Evolutionary conservation across 2,113 vertebrate genomes (phyloP).

Genomic region (Megaceryle maxima): DNA sequence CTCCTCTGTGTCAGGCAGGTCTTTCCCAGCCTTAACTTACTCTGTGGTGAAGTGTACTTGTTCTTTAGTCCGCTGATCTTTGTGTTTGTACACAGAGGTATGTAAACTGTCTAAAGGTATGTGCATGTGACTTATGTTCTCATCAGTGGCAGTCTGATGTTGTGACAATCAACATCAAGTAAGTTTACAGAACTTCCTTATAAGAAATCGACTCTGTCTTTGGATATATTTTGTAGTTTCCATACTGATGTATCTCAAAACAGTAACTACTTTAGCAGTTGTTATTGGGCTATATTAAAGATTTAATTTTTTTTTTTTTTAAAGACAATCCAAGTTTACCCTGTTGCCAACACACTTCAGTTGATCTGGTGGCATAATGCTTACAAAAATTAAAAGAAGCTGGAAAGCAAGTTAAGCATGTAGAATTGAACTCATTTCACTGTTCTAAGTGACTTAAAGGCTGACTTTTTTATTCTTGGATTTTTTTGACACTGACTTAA

Average conservation of each 20-base stretch:
- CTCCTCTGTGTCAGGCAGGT: neutral
- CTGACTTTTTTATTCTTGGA: neutral
- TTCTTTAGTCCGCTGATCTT: neutral
- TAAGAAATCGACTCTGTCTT: neutral
- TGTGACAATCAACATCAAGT: neutral
- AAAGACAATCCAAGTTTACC: neutral
- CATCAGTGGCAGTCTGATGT: neutral
- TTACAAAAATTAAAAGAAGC: neutral
- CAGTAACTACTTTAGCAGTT: neutral
- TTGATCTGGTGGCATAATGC: neutral
- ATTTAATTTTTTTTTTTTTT: neutral
- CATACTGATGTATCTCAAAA: neutral
- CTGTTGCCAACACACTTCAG: neutral
- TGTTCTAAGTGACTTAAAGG: neutral
- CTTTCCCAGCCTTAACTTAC: neutral
- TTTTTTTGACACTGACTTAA: neutral
- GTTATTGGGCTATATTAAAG: neutral
- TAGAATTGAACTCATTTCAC: neutral
- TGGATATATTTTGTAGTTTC: neutral
- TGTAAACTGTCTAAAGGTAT: neutral
- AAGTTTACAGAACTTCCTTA: neutral
- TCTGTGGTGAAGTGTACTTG: neutral
- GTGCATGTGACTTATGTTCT: neutral
- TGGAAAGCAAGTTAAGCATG: neutral
- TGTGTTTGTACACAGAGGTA: neutral